These are phyloP conservation scores for Calliopum simillimum DNA, from an alignment of 2,888 invertebrate species.

Conservation along the genomic window DNA sequence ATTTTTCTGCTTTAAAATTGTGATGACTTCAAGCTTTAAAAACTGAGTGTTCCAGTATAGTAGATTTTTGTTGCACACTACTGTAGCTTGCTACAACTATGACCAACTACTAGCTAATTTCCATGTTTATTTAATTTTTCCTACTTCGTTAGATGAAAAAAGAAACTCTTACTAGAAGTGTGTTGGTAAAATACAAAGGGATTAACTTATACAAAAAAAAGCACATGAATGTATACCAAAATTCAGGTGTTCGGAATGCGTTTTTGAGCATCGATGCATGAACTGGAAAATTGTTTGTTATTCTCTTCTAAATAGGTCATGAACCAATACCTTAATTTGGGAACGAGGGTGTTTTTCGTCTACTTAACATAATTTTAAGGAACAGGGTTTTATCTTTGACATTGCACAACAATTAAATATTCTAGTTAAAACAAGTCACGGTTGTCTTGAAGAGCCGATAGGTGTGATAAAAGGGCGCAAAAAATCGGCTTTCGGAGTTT, in stretches of 20 bases:
- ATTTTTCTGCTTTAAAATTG: too few species aligned
- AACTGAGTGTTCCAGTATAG: background rate
- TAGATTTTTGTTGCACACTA: background rate
- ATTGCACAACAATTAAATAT: too few species aligned
- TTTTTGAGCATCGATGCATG: background rate
- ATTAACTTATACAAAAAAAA: constrained; percentile 8
- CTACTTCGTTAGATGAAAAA: background rate
- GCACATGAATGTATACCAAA: constrained; percentile 12
- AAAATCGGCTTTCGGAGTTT: too few species aligned
- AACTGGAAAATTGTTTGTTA: background rate
- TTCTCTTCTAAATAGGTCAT: background rate
- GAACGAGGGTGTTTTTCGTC: too few species aligned
- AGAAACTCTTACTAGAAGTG: background rate
- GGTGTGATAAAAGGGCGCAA: too few species aligned
- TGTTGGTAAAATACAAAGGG: background rate
- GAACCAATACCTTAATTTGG: background rate
- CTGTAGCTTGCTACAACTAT: background rate
- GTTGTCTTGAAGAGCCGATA: too few species aligned
- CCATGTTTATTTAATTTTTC: constrained; percentile 28
- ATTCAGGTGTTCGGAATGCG: background rate
- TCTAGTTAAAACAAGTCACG: too few species aligned
- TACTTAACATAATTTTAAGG: too few species aligned
- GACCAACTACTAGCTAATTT: constrained; percentile 21
- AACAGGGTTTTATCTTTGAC: too few species aligned
- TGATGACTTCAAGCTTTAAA: too few species aligned